Evolutionary conservation across 2,797 vertebrate species (phyloP), one percentile per base, ranked within the genome.

Genomic region (Enteromius argenteus): DNA sequence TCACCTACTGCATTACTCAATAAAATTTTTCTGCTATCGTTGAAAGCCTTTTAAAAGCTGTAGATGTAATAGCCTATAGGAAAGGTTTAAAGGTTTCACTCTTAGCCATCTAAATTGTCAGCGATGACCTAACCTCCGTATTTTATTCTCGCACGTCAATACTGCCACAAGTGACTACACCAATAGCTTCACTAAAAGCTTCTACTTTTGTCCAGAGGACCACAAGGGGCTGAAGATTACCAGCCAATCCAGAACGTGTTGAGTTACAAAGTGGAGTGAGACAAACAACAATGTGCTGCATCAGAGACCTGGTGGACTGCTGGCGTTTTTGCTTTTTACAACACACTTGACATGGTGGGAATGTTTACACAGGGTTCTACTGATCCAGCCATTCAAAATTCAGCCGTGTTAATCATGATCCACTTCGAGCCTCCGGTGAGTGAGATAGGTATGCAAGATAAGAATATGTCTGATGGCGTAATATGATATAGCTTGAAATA

Each of bases 301-400:
- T 37, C 30, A 14, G 66, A 73, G 78, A 68, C 42, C 51, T 78
- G 56, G 27, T 75, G 75, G 51, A 46, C 42, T 37, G 30, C 67
- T 81, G 81, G 56, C 23, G 27, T 77, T 83, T 84, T 23, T 19
- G 32, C 49, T 56, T 85, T 46, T 88, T 23, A 84, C 67, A 72
- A 84, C 74, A 51, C 73, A 81, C 30, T 35, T 68, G 32, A 58
- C 30, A 73, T 49, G 73, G 53, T 76, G 49, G 49, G 23, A 44
- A 77, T 83, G 80, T 89, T 86, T 84, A 86, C 68, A 84, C 30
- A 84, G 56, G 30, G 7, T 81, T 74, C 86, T 72, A 62, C 74
- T 27, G 83, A 64, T 87, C 46, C 79, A 76, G 64, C 30, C 80
- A 83, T 71, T 87, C 37, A 72, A 72, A 84, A 75, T 56, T 86